Evolutionary conservation across 2,888 invertebrate species (phyloP).

Genomic region (Buathra laborator): DNA sequence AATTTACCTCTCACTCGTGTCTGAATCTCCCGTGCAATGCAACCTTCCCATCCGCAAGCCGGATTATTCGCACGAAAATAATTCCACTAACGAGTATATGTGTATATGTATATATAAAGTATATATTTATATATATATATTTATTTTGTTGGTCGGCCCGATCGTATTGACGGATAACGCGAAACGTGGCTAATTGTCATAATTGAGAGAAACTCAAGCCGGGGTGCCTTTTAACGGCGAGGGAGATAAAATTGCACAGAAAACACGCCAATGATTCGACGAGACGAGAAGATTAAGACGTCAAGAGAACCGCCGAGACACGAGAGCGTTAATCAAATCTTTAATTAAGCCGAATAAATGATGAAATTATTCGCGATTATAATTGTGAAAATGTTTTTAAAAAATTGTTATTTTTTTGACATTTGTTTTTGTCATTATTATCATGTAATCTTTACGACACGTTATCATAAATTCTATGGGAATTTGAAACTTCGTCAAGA

Average conservation of each 20-base stretch:
- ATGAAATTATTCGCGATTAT: background rate
- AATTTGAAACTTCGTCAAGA: slow-evolving; percentile 6
- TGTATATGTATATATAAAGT: background rate
- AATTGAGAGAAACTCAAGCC: slow-evolving; percentile 64
- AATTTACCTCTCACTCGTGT: slow-evolving; percentile 56
- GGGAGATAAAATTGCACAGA: background rate
- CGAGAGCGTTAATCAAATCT: slow-evolving; percentile 37
- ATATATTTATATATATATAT: no score
- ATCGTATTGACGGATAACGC: slow-evolving; percentile 63
- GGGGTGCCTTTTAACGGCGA: background rate
- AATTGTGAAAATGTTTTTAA: background rate
- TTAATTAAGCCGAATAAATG: slow-evolving; percentile 41
- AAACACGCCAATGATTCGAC: background rate
- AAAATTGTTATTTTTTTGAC: background rate
- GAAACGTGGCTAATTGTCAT: slow-evolving; percentile 65
- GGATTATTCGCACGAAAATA: slow-evolving; percentile 62
- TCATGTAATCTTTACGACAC: background rate
- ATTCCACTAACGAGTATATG: slow-evolving; percentile 46
- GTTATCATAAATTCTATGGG: background rate
- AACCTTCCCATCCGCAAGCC: slow-evolving; percentile 25
- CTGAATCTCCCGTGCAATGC: slow-evolving; percentile 46
- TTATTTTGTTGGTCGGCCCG: slow-evolving; percentile 3
- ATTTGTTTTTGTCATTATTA: no score
- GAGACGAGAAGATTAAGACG: background rate
- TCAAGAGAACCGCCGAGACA: background rate